Percentiles rank a stretch among this genome's conserved stretches.
Evolutionary conservation across 2,797 vertebrate species (phyloP).

Genomic region (Pagetopsis macropterus): DNA sequence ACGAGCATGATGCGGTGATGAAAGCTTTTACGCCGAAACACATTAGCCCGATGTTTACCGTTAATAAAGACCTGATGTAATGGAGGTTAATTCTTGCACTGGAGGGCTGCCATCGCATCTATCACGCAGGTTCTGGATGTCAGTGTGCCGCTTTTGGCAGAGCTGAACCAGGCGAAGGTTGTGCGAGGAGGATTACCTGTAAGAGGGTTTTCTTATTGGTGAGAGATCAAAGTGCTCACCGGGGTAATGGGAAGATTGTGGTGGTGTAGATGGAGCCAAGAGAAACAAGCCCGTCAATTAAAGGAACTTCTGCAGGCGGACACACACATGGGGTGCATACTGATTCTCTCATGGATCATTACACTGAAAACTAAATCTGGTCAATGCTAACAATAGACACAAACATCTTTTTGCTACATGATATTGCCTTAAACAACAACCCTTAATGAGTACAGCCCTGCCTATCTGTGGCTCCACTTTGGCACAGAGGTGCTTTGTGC

Average conservation of each 20-base stretch:
- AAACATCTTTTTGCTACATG: not conserved
- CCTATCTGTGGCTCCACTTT: no score
- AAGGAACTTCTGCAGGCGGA: conserved; percentile 2
- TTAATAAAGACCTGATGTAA: conserved; percentile 43
- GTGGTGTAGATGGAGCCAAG: conserved; percentile 7
- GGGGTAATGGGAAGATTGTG: not conserved
- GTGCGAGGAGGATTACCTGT: conserved; percentile 24
- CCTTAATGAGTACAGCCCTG: not conserved
- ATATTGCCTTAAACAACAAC: not conserved
- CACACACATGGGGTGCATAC: conserved; percentile 13
- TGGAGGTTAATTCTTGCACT: conserved; percentile 38
- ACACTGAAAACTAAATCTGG: not conserved
- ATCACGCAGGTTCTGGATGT: conserved; percentile 17
- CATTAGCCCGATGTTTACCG: conserved; percentile 39
- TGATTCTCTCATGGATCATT: conserved; percentile 27
- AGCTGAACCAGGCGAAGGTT: conserved; percentile 13
- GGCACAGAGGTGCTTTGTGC: no score
- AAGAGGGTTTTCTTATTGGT: not conserved
- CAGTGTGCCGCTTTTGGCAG: conserved; percentile 36
- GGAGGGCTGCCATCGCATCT: conserved; percentile 44
- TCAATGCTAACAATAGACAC: conserved; percentile 4
- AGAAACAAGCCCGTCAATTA: conserved; percentile 19
- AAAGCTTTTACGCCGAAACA: conserved; percentile 20
- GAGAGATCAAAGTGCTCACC: conserved; percentile 6
- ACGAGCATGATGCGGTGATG: not conserved